Percentiles rank a stretch among this genome's conserved stretches.
These are phyloP conservation scores for Pseudomyrmex concolor DNA, from an alignment of 1,140 invertebrate genomes.

Conservation along the genomic window DNA sequence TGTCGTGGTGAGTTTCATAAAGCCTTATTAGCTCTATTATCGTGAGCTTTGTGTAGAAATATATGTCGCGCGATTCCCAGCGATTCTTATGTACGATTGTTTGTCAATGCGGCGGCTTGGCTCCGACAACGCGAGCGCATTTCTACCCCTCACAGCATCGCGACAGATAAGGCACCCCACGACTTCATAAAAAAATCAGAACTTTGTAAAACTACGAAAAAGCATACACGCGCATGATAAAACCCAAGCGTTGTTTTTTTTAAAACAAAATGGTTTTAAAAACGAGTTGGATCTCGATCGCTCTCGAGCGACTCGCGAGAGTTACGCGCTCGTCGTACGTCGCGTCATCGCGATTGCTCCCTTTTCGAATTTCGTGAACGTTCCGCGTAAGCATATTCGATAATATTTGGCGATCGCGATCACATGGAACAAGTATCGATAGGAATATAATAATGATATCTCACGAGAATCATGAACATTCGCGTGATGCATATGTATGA, in stretches of 20 bases:
- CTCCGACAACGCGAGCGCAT: background rate
- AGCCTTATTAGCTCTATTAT: constrained; percentile 70
- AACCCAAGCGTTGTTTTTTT: background rate
- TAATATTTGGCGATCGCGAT: background rate
- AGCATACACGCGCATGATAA: constrained; percentile 36
- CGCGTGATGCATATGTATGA: background rate
- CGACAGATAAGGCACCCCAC: constrained; percentile 51
- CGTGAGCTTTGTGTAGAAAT: constrained; percentile 62
- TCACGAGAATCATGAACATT: constrained; percentile 18
- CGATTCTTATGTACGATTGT: constrained; percentile 15
- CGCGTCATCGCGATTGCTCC: background rate
- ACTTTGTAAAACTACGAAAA: constrained; percentile 67
- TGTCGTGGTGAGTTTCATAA: constrained; percentile 91
- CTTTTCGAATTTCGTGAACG: constrained; percentile 3
- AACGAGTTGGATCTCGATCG: background rate
- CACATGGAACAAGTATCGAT: background rate
- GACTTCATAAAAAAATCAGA: constrained; percentile 76
- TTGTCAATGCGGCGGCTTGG: background rate
- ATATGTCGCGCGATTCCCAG: background rate
- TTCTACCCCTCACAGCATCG: background rate
- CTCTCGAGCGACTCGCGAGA: background rate
- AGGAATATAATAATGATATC: background rate
- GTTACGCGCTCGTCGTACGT: background rate
- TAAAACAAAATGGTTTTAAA: background rate
- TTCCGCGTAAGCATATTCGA: background rate